A percentile compares a stretch with the other conserved stretches of the same genome.
Evolutionary conservation across 2,113 vertebrate genomes (phyloP).

Genomic region (Macquaria ambigua): DNA sequence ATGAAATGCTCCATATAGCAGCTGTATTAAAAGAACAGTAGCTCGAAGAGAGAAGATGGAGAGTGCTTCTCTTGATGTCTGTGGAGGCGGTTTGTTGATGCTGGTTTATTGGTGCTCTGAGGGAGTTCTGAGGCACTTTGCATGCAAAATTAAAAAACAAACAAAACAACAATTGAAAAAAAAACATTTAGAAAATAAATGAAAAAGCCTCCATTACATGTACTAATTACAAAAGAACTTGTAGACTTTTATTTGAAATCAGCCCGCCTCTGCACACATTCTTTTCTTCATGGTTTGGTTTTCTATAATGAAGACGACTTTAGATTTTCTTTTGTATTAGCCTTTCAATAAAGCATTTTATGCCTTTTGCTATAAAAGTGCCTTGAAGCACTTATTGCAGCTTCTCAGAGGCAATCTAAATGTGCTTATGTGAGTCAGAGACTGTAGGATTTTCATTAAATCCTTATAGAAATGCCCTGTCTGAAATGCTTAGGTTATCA

Average conservation of each 20-base stretch:
- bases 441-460: constrained; percentile 10
- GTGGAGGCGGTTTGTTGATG: constrained; percentile 27
- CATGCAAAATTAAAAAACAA: background rate
- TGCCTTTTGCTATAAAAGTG: constrained; percentile 12
- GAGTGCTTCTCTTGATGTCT: constrained; percentile 21
- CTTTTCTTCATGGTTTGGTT: constrained; percentile 8
- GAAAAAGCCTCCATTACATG: constrained; percentile 1
- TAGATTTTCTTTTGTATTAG: background rate
- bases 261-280: background rate
- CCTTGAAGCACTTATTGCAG: constrained; percentile 25
- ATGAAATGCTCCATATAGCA: constrained; percentile 37
- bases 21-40: constrained; percentile 11
- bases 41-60: background rate
- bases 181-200: background rate
- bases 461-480: background rate
- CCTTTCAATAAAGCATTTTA: constrained; percentile 15
- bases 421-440: constrained; percentile 1
- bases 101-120: constrained; percentile 1
- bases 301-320: background rate
- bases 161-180: background rate
- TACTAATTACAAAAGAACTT: constrained; percentile 5
- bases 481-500: constrained; percentile 16
- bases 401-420: constrained; percentile 16
- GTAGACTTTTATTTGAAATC: constrained; percentile 10
- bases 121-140: background rate